Conservation (phyloP, 2,113 vertebrate species). For the Callithrix jacchus region DNA sequence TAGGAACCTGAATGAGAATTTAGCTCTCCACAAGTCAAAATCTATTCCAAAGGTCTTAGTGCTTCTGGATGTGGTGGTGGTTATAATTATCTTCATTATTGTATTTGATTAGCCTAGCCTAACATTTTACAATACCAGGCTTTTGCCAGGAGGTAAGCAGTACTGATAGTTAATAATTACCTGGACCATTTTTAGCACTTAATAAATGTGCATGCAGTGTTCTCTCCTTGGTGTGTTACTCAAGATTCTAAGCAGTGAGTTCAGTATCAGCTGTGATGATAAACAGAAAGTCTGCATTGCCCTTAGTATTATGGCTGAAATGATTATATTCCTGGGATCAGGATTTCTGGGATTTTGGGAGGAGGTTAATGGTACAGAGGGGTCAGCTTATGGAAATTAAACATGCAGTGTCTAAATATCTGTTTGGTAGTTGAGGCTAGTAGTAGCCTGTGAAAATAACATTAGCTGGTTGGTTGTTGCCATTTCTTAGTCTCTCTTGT, state of each 20-base stretch:
- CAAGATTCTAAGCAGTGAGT: neutral
- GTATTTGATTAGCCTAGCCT: neutral
- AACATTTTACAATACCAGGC: neutral
- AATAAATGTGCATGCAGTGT: neutral
- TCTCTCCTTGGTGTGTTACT: neutral
- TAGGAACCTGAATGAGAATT: neutral
- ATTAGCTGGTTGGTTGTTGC: neutral
- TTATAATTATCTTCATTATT: neutral
- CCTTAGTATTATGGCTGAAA: neutral
- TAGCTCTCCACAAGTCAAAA: neutral
- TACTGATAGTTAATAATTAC: neutral
- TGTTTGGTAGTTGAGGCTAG: neutral
- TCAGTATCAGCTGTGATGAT: neutral
- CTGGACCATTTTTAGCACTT: constrained; percentile 6
- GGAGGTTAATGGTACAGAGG: neutral
- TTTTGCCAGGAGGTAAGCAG: constrained; percentile 5
- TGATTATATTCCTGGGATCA: neutral
- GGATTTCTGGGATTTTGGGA: neutral
- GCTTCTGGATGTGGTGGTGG: neutral
- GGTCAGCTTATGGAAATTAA: neutral
- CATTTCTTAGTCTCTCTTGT: neutral
- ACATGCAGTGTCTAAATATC: neutral
- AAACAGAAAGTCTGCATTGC: constrained; percentile 5
- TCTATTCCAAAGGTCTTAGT: neutral
- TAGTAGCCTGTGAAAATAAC: neutral